These are phyloP conservation scores for Sturmia bella DNA, from an alignment of 2,888 invertebrate genomes.

Conservation along the genomic window DNA sequence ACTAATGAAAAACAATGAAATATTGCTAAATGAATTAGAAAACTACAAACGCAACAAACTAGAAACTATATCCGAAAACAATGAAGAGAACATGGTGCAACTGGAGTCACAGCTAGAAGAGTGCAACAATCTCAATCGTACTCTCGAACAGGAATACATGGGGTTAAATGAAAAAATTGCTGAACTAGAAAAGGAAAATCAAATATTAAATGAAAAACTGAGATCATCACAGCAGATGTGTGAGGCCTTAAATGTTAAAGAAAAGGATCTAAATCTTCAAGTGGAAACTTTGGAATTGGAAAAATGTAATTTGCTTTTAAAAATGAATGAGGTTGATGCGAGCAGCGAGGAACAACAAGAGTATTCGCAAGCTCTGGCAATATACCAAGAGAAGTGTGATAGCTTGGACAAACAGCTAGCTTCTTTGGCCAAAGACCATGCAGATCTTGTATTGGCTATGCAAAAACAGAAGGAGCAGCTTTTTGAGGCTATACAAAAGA, in stretches of 20 bases:
- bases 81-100: conserved; percentile 86
- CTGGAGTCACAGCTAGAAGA: conserved; percentile 87
- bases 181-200: conserved; percentile 78
- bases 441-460: conserved; percentile 74
- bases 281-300: conserved; percentile 76
- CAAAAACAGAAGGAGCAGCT: conserved; percentile 74
- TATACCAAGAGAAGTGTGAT: conserved; percentile 71
- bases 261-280: conserved; percentile 77
- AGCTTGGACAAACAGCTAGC: conserved; percentile 74
- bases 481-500: conserved; percentile 71
- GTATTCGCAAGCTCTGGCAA: conserved; percentile 52
- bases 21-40: conserved; percentile 86
- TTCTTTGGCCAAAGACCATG: conserved; percentile 75
- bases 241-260: conserved; percentile 74
- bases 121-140: conserved; percentile 84
- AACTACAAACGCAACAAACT: conserved; percentile 84
- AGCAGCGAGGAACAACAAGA: conserved; percentile 69
- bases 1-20: conserved; percentile 87
- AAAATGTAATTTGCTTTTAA: conserved; percentile 76
- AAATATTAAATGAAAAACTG: conserved; percentile 73
- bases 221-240: conserved; percentile 75
- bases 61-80: conserved; percentile 88
- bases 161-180: conserved; percentile 84
- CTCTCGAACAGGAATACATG: conserved; percentile 84
- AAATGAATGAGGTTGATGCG: conserved; percentile 75